phyloP scores from a whole-genome alignment of 2,888 invertebrate species.

The Apodemia zela region DNA sequence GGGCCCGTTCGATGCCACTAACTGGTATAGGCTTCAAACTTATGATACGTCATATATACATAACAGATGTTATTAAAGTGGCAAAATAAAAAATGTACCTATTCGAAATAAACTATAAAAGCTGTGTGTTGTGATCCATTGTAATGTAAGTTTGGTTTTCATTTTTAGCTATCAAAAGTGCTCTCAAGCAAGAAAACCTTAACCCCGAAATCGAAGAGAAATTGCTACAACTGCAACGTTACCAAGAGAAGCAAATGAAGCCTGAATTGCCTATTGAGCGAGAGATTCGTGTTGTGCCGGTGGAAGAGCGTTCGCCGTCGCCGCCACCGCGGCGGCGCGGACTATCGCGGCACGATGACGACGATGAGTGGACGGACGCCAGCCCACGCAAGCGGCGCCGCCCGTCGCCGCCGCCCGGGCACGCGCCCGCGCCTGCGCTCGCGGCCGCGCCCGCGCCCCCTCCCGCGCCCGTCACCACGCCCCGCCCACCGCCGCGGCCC shows the following conservation, averaged over 20 bases:
- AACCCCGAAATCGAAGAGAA: slow-evolving; percentile 97
- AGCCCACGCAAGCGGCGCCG: slow-evolving; percentile 54
- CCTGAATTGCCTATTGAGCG: slow-evolving; percentile 66
- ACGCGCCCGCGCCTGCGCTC: slow-evolving; percentile 38
- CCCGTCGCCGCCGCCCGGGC: slow-evolving; percentile 32
- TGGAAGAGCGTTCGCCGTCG: slow-evolving; percentile 42
- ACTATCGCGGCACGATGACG: slow-evolving; percentile 56
- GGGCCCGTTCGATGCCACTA: too few species aligned
- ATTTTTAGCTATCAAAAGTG: slow-evolving; percentile 91
- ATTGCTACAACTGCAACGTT: slow-evolving; percentile 90
- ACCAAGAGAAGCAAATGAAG: slow-evolving; percentile 90
- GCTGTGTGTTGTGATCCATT: too few species aligned
- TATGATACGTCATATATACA: too few species aligned
- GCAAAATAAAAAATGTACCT: too few species aligned
- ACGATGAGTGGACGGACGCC: slow-evolving; percentile 68
- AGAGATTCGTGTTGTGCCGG: slow-evolving; percentile 45
- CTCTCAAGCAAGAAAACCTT: slow-evolving; percentile 93
- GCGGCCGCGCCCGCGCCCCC: slow-evolving; percentile 28
- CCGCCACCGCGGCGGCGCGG: slow-evolving; percentile 53
- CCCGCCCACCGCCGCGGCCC: slow-evolving; percentile 42
- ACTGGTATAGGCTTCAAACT: too few species aligned
- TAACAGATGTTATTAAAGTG: too few species aligned
- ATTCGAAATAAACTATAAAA: too few species aligned
- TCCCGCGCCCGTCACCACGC: slow-evolving; percentile 34
- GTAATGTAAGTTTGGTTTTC: neutral